Evolutionary conservation across 2,888 invertebrate species (phyloP).

Genomic region (Slavum lentiscoides): DNA sequence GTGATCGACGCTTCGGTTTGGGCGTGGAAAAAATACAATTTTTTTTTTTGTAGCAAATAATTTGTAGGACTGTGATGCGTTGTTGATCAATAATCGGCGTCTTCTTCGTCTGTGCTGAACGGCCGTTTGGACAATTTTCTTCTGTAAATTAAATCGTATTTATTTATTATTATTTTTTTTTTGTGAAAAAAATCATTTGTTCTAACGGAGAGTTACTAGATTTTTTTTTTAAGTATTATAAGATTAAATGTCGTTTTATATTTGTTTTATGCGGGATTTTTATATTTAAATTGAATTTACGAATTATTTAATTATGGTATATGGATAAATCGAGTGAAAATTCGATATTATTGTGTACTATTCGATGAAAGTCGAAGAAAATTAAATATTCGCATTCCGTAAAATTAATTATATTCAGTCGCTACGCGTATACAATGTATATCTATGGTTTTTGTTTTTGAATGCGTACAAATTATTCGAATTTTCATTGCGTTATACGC

Average conservation of each 20-base stretch:
- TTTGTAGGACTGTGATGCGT: not conserved
- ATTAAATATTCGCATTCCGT: no score
- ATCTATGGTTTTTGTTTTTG: no score
- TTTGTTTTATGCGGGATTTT: not conserved
- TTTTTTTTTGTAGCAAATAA: not conserved
- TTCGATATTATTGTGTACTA: not conserved
- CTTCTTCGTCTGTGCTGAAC: constrained; percentile 50
- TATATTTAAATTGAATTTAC: not conserved
- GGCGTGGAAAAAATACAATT: constrained; percentile 1
- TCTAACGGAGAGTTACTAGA: no score
- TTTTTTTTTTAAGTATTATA: not conserved
- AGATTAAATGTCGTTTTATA: not conserved
- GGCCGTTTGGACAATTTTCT: constrained; percentile 45
- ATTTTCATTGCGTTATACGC: not conserved
- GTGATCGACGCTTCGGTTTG: not conserved
- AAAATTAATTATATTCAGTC: no score
- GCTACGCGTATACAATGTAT: no score
- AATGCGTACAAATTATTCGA: not conserved
- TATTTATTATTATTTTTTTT: not conserved
- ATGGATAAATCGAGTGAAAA: not conserved
- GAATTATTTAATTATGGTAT: not conserved
- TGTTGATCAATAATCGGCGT: constrained; percentile 36
- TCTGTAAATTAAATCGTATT: constrained; percentile 12
- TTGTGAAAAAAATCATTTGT: no score
- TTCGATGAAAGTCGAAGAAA: not conserved